Evolutionary conservation across 1,140 invertebrate species (phyloP).

Genomic region (Agrilus planipennis): DNA sequence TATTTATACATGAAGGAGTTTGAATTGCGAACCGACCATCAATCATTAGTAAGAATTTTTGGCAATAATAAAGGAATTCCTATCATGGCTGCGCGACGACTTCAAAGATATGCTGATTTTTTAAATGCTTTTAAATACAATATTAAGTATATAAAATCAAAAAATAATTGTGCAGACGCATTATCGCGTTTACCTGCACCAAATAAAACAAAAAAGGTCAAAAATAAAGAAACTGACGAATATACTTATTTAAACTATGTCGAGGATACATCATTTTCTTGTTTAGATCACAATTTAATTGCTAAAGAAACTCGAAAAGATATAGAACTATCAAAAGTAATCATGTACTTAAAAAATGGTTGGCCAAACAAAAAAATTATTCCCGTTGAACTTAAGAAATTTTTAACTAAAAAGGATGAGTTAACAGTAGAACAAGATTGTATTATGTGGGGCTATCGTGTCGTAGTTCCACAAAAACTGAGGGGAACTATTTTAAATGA

Average conservation of each 20-base stretch:
- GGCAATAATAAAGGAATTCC: slow-evolving; percentile 9
- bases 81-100: slow-evolving; percentile 6
- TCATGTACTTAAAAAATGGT: too few relatives aligned
- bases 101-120: slow-evolving; percentile 1
- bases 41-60: slow-evolving; percentile 9
- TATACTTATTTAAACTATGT: too few relatives aligned
- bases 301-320: too few relatives aligned
- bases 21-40: slow-evolving; percentile 22
- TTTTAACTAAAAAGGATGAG: too few relatives aligned
- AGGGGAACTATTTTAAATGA: slow-evolving; percentile 19
- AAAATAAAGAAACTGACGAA: too few relatives aligned
- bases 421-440: slow-evolving; percentile 15
- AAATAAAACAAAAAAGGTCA: too few relatives aligned
- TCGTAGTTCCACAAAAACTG: slow-evolving; percentile 29
- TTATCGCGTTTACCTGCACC: neutral
- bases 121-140: neutral
- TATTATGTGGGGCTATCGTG: slow-evolving; percentile 21
- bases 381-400: too few relatives aligned
- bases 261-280: too few relatives aligned
- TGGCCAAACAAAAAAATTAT: too few relatives aligned
- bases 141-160: slow-evolving; percentile 1
- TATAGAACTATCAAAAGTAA: too few relatives aligned
- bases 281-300: too few relatives aligned
- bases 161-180: neutral
- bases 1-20: slow-evolving; percentile 36